Evolutionary conservation across 2,113 vertebrate species (phyloP), one percentile per base, ranked within the genome.

Genomic region (Pogona vitticeps): DNA sequence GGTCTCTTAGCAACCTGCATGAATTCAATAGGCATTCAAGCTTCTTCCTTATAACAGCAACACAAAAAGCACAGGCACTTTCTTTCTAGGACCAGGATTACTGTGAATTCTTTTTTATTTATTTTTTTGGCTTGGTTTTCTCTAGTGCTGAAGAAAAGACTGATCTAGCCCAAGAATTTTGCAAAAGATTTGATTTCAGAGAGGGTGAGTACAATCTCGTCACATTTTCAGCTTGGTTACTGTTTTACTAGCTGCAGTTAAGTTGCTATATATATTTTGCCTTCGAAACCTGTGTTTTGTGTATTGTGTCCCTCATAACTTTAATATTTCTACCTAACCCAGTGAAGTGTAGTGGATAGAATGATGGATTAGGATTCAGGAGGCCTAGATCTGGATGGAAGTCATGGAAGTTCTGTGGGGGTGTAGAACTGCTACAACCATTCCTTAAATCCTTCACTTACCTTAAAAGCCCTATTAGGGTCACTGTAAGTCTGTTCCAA

Each of bases 1-100:
- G 28, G 94, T 96, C 91, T 94, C 96, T 94, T 95, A 95, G 95
- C 94, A 96, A 94, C 95, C 80, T 83, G 90, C 81, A 90, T 87
- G 89, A 78, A 42, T 67, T 86, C 76, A 90, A 75, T 76, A 88
- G 85, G 88, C 85, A 85, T 89, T 89, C 80, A 85, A 68, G 33
- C 52, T 91, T 75, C 90, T 93, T 90, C 71, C n/a, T n/a, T 72
- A 88, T 86, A 86, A 86, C 80, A 72, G 10, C 46, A 52, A 52
- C 46, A 52, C 10, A 83, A 59, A n/a, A 93, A 90, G 72, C 88
- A 82, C 79, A 91, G 88, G 88, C 84, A 91, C 71, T 82, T 84
- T 46, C 71, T 82, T 84, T 46, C 58, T 70, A 36, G 76, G 92
- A 77, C 83, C 82, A 90, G 40, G 3, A 56, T 58, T 72, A 67